Evolutionary conservation across 2,888 invertebrate genomes (phyloP).

Genomic region (Malachius bipustulatus): DNA sequence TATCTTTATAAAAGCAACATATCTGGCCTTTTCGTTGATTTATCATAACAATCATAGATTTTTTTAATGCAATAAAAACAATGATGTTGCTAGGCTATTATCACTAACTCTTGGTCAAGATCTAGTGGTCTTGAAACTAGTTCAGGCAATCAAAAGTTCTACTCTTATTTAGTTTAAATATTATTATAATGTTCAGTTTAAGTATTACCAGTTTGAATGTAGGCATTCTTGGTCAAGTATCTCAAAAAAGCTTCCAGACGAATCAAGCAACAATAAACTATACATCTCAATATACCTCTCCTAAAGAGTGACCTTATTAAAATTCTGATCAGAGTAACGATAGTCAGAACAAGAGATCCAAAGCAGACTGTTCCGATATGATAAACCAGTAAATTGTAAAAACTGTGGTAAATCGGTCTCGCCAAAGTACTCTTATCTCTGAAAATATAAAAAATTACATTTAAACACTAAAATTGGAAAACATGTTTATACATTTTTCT

Average conservation of each 20-base stretch:
- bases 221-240: constrained; percentile 7
- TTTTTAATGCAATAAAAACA: no score
- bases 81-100: no score
- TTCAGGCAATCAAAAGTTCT: no score
- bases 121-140: no score
- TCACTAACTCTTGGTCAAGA: no score
- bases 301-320: not conserved
- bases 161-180: no score
- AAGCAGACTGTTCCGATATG: constrained; percentile 9
- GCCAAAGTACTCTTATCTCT: constrained; percentile 11
- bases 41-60: no score
- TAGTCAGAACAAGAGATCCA: constrained; percentile 8
- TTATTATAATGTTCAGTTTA: no score
- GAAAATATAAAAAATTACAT: constrained; percentile 5
- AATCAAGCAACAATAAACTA: constrained; percentile 5
- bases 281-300: not conserved
- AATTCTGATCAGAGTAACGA: not conserved
- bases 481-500: not conserved
- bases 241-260: constrained; percentile 4
- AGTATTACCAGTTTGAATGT: constrained; percentile 8
- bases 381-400: constrained; percentile 6
- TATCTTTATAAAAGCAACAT: no score
- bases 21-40: no score
- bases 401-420: constrained; percentile 7
- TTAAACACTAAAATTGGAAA: not conserved